Conservation (phyloP, 2,888 invertebrate genomes). For the Pyrocoelia pectoralis region DNA sequence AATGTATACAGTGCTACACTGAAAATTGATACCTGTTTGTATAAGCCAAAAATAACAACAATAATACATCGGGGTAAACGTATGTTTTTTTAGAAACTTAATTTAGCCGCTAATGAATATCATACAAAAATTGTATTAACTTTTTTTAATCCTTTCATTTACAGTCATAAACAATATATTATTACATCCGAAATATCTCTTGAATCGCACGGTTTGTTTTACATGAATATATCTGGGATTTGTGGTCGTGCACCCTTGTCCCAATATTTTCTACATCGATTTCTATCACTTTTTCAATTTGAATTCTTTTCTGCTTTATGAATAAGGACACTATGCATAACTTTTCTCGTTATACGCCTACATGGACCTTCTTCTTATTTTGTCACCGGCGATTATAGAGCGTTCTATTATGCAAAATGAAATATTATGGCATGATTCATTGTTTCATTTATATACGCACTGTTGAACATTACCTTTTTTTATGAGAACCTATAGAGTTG, state of each 20-base stretch:
- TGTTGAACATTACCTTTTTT: not conserved
- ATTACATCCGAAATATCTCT: not conserved
- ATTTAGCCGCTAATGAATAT: no score
- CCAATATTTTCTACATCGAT: conserved; percentile 5
- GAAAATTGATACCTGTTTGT: no score
- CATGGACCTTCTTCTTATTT: not conserved
- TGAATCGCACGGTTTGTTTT: conserved; percentile 3
- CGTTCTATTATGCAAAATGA: not conserved
- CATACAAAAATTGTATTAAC: not conserved
- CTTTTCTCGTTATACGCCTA: not conserved
- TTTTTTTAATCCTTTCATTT: not conserved
- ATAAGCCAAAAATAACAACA: no score
- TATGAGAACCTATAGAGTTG: not conserved
- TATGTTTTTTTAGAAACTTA: not conserved
- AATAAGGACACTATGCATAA: not conserved
- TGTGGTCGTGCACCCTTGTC: not conserved
- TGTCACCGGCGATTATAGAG: conserved; percentile 11
- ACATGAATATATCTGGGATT: conserved; percentile 7
- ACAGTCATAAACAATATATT: not conserved
- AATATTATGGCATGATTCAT: not conserved
- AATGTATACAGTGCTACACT: no score
- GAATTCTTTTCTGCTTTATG: conserved; percentile 5
- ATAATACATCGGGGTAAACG: not conserved
- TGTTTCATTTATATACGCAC: conserved; percentile 6
- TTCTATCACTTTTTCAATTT: conserved; percentile 12